Conservation (phyloP, 2,888 invertebrate genomes). For the Rapana venosa region DNA sequence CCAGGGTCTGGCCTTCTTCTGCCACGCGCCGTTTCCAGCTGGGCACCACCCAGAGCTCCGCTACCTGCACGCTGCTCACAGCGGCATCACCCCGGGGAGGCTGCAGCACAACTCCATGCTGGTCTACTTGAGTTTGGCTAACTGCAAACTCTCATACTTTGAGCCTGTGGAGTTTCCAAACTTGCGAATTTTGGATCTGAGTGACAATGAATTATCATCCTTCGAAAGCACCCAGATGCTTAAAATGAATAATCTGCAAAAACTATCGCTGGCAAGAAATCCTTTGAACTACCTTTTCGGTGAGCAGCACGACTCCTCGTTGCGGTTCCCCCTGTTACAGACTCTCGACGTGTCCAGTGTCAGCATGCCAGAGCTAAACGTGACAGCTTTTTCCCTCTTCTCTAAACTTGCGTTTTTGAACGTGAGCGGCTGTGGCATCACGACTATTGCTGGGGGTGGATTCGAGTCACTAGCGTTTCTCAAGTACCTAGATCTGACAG, state of each 20-base stretch:
- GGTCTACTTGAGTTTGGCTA: neutral
- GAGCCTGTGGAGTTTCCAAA: neutral
- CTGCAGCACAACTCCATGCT: slow-evolving; percentile 7
- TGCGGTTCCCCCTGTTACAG: neutral
- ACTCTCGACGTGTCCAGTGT: slow-evolving; percentile 8
- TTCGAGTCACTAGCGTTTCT: neutral
- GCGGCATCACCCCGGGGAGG: neutral
- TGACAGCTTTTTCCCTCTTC: neutral
- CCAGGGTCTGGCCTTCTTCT: slow-evolving; percentile 44
- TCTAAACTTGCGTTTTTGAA: slow-evolving; percentile 13
- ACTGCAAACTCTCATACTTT: neutral
- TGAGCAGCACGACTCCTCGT: neutral
- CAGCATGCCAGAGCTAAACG: neutral
- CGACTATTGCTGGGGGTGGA: neutral
- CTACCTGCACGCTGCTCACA: slow-evolving; percentile 21
- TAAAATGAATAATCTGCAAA: neutral
- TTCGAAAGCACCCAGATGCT: neutral
- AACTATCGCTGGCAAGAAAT: neutral
- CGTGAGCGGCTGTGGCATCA: neutral
- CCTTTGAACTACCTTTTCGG: neutral
- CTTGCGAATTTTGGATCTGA: slow-evolving; percentile 20
- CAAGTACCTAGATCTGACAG: neutral
- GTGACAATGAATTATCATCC: neutral
- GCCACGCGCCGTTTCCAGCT: neutral
- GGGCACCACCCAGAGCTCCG: neutral